A percentile compares a stretch with the other conserved stretches of the same genome.
These are phyloP conservation scores for Sympetrum striolatum DNA, from an alignment of 2,888 invertebrate species.

Conservation along the genomic window DNA sequence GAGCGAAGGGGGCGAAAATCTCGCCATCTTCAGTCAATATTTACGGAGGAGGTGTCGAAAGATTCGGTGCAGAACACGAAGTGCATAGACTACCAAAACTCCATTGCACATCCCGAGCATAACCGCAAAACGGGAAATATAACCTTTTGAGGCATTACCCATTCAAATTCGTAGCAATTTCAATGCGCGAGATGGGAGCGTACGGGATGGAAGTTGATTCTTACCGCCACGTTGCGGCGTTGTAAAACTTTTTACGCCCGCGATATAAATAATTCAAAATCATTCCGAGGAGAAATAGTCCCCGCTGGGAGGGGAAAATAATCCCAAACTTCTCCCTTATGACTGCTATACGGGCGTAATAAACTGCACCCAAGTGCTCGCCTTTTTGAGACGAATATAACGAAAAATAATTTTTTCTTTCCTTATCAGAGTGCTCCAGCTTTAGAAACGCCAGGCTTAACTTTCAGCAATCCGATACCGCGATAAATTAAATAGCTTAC, in stretches of 20 bases:
- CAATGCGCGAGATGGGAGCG: not conserved
- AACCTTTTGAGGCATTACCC: not conserved
- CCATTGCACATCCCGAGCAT: not conserved
- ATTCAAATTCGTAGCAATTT: not conserved
- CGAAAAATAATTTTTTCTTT: not conserved
- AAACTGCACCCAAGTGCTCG: not conserved
- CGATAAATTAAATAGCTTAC: not conserved
- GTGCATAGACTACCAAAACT: not conserved
- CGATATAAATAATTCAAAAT: not conserved
- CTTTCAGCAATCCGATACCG: not conserved
- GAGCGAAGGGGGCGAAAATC: conserved; percentile 1
- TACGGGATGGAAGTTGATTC: not conserved
- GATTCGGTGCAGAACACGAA: not conserved
- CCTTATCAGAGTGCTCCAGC: not conserved
- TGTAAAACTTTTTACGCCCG: not conserved
- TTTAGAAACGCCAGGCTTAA: not conserved
- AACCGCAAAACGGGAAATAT: not conserved
- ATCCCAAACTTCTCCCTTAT: not conserved
- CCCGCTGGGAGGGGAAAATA: not conserved
- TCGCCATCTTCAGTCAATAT: not conserved
- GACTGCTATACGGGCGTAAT: not conserved
- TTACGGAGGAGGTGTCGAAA: not conserved
- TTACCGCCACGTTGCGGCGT: not conserved
- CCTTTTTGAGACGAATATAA: not conserved
- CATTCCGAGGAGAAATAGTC: not conserved